phyloP scores from a whole-genome alignment of 2,797 vertebrate species.

The Capromys pilorides region DNA sequence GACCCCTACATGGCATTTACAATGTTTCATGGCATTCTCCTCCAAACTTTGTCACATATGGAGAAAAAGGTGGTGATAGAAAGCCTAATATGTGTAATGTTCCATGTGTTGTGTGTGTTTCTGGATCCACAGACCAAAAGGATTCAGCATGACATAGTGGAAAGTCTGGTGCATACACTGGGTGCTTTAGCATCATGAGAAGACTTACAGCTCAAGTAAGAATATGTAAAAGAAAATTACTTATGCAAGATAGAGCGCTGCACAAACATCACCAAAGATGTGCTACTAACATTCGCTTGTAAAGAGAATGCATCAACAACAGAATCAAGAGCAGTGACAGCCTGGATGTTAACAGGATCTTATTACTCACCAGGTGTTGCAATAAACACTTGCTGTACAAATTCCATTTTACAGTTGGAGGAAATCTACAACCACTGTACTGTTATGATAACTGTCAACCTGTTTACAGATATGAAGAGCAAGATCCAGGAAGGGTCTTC shows the following conservation, averaged over 20 bases:
- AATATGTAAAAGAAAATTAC: neutral
- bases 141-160: neutral
- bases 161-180: neutral
- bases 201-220: neutral
- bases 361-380: neutral
- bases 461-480: neutral
- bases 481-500: neutral
- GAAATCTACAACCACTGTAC: neutral
- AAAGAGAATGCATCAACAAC: neutral
- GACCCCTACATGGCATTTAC: accelerated
- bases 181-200: neutral
- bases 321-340: neutral
- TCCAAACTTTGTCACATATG: neutral
- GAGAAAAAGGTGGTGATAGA: neutral
- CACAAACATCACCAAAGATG: neutral
- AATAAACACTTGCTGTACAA: neutral
- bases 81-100: neutral
- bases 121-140: neutral
- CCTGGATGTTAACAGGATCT: neutral
- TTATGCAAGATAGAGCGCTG: neutral
- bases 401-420: neutral
- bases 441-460: neutral
- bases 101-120: neutral
- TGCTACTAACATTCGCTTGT: neutral
- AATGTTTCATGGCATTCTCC: neutral